Evolutionary conservation across 2,888 invertebrate genomes (phyloP).

Genomic region (Pterostichus madidus): DNA sequence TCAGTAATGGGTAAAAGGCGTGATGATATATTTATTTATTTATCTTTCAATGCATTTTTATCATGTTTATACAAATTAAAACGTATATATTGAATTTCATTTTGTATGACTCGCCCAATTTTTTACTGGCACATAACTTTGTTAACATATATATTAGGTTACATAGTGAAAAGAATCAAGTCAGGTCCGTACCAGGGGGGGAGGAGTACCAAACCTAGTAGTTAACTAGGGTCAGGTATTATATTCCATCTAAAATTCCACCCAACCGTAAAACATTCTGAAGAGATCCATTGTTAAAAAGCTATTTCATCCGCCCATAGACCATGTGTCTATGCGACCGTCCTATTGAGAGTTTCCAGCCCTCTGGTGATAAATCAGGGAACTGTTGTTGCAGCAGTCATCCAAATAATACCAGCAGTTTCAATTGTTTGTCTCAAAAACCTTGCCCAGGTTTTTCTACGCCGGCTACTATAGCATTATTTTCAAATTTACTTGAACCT

Average conservation of each 20-base stretch:
- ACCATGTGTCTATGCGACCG: conserved; percentile 38
- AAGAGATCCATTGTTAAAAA: conserved; percentile 29
- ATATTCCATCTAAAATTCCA: conserved; percentile 2
- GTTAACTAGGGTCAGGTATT: conserved; percentile 35
- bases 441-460: neutral
- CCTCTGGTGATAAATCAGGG: conserved; percentile 47
- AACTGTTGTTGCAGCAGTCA: conserved; percentile 36
- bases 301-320: conserved; percentile 2
- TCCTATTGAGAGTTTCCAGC: conserved; percentile 20
- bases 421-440: conserved; percentile 20
- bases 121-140: neutral
- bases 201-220: neutral
- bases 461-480: conserved; percentile 12
- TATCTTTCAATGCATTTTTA: no score
- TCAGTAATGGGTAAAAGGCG: no score
- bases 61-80: no score
- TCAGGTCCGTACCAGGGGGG: neutral
- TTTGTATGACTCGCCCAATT: neutral
- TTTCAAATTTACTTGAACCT: conserved; percentile 52
- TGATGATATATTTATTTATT: no score
- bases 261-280: conserved; percentile 10
- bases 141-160: neutral
- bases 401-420: conserved; percentile 36
- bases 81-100: no score
- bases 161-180: conserved; percentile 6